Conservation (phyloP, 2,113 vertebrate species). For the Fregata magnificens region DNA sequence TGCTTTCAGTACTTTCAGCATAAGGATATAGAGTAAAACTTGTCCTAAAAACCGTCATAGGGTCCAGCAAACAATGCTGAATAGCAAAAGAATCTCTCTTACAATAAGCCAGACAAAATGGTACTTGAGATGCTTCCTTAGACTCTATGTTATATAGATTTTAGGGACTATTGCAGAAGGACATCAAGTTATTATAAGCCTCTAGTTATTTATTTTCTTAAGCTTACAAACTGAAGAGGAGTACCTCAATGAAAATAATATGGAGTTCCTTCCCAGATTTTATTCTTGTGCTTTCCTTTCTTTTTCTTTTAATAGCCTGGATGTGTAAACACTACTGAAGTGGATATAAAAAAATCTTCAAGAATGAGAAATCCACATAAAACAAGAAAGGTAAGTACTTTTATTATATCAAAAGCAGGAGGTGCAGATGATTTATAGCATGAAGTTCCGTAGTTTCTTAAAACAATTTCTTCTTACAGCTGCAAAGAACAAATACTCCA, state of each 20-base stretch:
- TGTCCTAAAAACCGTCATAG: not conserved
- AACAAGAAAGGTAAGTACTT: slow-evolving; percentile 89
- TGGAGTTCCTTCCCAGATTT: not conserved
- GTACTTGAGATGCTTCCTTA: not conserved
- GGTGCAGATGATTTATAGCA: not conserved
- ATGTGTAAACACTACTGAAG: slow-evolving; percentile 98
- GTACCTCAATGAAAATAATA: not conserved
- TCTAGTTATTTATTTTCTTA: not conserved
- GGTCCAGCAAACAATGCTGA: not conserved
- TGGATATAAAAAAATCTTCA: slow-evolving; percentile 98
- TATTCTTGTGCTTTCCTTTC: not conserved
- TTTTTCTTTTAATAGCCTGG: slow-evolving; percentile 82
- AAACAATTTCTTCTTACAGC: not conserved
- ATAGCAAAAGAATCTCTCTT: not conserved
- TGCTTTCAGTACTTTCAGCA: not conserved
- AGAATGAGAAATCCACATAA: slow-evolving; percentile 98
- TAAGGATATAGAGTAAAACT: not conserved
- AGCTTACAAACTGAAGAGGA: not conserved
- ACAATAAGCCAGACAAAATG: not conserved
- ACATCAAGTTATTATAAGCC: not conserved
- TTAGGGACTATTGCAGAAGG: not conserved
- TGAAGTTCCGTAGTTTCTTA: not conserved
- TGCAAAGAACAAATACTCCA: not conserved
- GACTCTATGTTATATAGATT: not conserved
- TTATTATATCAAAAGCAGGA: not conserved